These are phyloP conservation scores for Sinocyclocheilus maitianheensis DNA, from an alignment of 2,113 vertebrate genomes.

Conservation along the genomic window DNA sequence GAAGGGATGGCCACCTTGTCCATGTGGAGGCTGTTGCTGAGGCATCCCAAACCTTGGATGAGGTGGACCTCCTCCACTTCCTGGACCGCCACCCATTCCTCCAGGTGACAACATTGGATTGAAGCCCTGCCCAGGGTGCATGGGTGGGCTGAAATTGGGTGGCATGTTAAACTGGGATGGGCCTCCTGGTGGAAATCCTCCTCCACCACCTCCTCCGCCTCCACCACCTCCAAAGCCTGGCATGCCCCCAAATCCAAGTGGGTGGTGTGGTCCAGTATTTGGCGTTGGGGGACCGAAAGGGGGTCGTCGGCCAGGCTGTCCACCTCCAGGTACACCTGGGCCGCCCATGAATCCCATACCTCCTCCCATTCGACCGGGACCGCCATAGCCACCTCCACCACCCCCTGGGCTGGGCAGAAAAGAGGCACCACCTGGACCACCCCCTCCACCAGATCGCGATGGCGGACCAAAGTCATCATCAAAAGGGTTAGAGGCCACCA, in stretches of 20 bases:
- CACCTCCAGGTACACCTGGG: conserved; percentile 71
- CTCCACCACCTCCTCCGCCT: conserved; percentile 68
- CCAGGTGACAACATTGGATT: conserved; percentile 91
- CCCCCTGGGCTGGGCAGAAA: conserved; percentile 87
- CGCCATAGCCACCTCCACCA: conserved; percentile 72
- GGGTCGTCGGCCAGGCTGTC: conserved; percentile 76
- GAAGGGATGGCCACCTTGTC: conserved; percentile 80
- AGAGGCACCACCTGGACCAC: conserved; percentile 71
- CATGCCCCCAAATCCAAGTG: conserved; percentile 86
- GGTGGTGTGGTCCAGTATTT: conserved; percentile 81
- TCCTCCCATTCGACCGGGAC: conserved; percentile 74
- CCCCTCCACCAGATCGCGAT: conserved; percentile 79
- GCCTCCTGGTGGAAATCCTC: conserved; percentile 79
- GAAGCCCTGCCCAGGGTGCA: conserved; percentile 85
- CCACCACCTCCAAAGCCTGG: conserved; percentile 77
- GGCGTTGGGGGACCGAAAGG: conserved; percentile 78
- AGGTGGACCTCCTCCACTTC: conserved; percentile 75
- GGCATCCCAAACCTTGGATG: conserved; percentile 79
- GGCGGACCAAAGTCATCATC: conserved; percentile 95
- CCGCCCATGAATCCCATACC: conserved; percentile 78
- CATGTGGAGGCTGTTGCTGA: conserved; percentile 76
- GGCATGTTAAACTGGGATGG: conserved; percentile 86
- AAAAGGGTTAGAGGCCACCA: conserved; percentile 96
- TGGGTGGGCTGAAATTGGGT: conserved; percentile 93
- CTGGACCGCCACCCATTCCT: conserved; percentile 69